Conservation (phyloP, 2,888 invertebrate species). For the Synergus itoensis region DNA sequence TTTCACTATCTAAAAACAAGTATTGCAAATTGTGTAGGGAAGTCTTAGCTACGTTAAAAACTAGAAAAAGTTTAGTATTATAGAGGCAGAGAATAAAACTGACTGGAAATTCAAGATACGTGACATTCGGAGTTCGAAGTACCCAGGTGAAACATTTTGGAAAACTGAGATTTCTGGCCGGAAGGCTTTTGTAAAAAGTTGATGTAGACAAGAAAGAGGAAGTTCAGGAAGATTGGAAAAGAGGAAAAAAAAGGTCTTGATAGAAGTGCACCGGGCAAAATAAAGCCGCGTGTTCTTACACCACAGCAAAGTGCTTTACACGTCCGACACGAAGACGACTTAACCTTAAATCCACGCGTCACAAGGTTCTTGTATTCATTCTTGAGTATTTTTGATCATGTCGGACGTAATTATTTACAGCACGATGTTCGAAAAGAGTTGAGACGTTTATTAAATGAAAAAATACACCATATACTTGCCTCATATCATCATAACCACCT, state of each 20-base stretch:
- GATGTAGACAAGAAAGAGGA: not conserved
- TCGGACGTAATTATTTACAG: not conserved
- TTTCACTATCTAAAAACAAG: not conserved
- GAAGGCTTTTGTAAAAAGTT: not conserved
- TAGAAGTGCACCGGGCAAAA: constrained; percentile 59
- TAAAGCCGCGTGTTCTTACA: constrained; percentile 68
- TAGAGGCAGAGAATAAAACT: not conserved
- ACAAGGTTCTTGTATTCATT: constrained; percentile 23
- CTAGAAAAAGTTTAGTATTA: not conserved
- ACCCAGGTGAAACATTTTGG: not conserved
- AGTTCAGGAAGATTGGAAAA: not conserved
- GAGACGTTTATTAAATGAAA: constrained; percentile 33
- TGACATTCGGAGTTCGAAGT: not conserved
- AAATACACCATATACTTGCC: constrained; percentile 80
- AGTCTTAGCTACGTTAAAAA: not conserved
- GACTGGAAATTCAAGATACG: not conserved
- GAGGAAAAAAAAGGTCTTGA: not conserved
- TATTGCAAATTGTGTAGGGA: not conserved
- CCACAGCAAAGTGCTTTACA: constrained; percentile 65
- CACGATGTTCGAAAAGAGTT: constrained; percentile 19
- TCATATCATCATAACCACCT: constrained; percentile 91
- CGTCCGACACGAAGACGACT: constrained; percentile 62
- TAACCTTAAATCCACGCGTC: constrained; percentile 63
- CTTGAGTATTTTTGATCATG: not conserved
- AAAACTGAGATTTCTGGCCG: not conserved